These are phyloP conservation scores for Brenthis ino DNA, from an alignment of 2,888 invertebrate species.

Conservation along the genomic window DNA sequence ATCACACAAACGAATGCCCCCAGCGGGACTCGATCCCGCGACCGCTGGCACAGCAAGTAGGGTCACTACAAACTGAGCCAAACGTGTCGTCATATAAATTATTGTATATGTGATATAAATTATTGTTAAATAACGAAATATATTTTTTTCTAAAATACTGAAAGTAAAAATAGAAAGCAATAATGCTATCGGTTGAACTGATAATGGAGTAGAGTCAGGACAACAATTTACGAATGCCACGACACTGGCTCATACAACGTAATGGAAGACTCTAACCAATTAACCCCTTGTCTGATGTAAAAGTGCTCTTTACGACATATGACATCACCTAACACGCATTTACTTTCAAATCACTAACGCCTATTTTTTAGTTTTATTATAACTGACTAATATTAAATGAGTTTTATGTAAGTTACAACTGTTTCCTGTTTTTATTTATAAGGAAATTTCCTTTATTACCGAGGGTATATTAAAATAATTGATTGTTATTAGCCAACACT, in stretches of 20 bases:
- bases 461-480: too few species aligned
- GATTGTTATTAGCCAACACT: too few species aligned
- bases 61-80: too few species aligned
- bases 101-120: neutral
- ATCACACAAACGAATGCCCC: too few species aligned
- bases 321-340: slow-evolving; percentile 35
- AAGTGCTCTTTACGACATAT: slow-evolving; percentile 31
- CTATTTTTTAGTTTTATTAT: neutral
- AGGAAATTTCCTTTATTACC: too few species aligned
- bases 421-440: too few species aligned
- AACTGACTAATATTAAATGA: too few species aligned
- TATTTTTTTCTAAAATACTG: slow-evolving; percentile 1
- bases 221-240: slow-evolving; percentile 69
- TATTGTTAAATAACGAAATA: neutral
- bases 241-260: slow-evolving; percentile 63
- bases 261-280: slow-evolving; percentile 70
- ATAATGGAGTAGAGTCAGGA: slow-evolving; percentile 58
- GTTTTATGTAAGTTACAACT: too few species aligned
- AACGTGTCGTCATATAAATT: too few species aligned
- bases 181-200: slow-evolving; percentile 46
- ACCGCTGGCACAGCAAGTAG: too few species aligned
- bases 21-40: too few species aligned
- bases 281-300: slow-evolving; percentile 50
- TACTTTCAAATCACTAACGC: slow-evolving; percentile 18
- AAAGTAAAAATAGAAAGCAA: slow-evolving; percentile 33